Evolutionary conservation across 1,140 invertebrate species (phyloP).

Genomic region (Cherax quadricarinatus): DNA sequence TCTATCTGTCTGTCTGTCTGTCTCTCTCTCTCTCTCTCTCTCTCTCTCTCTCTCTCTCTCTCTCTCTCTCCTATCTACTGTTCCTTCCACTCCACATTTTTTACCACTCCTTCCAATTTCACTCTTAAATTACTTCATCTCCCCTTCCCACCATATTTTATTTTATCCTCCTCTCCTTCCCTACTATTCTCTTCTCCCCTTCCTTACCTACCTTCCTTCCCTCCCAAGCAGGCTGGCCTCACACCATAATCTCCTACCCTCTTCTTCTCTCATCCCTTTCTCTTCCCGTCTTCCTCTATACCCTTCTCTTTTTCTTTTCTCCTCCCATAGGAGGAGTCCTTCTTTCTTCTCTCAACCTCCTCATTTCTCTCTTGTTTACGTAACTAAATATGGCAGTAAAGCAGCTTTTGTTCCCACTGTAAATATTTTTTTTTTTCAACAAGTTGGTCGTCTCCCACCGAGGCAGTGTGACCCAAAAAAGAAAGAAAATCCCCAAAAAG

Average conservation of each 20-base stretch:
- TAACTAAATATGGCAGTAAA: too few relatives aligned
- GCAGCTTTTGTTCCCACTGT: too few relatives aligned
- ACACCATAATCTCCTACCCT: not conserved
- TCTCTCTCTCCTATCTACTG: not conserved
- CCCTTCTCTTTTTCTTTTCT: not conserved
- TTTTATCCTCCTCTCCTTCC: not conserved
- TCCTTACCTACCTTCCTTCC: not conserved
- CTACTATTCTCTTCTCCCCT: not conserved
- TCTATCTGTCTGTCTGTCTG: not conserved
- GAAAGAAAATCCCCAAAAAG: too few relatives aligned
- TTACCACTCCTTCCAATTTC: not conserved
- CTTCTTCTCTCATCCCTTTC: not conserved
- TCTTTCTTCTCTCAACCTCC: not conserved
- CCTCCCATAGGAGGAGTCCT: not conserved
- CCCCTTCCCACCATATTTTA: not conserved
- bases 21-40: not conserved
- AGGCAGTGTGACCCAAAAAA: too few relatives aligned
- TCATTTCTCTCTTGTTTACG: not conserved
- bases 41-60: not conserved
- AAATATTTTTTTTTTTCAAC: too few relatives aligned
- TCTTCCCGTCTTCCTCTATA: not conserved
- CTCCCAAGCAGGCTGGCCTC: not conserved
- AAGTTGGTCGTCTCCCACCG: too few relatives aligned
- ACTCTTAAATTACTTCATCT: not conserved
- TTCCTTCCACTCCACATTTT: not conserved